These are phyloP conservation scores for Strigamia transsilvanica DNA, from an alignment of 2,888 invertebrate species.

Conservation along the genomic window DNA sequence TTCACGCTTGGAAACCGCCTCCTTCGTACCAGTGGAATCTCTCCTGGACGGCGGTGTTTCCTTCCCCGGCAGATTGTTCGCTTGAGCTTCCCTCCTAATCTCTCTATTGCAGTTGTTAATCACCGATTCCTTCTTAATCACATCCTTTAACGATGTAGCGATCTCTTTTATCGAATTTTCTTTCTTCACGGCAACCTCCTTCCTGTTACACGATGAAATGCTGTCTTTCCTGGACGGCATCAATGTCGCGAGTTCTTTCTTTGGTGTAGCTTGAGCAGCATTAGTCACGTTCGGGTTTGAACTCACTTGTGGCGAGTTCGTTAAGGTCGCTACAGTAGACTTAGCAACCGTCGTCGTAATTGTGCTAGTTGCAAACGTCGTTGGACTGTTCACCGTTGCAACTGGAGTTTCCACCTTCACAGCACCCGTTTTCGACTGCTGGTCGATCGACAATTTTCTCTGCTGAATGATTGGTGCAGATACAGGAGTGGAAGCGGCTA, in stretches of 20 bases:
- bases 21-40: conserved; percentile 38
- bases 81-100: conserved; percentile 14
- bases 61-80: neutral
- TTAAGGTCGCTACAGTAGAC: neutral
- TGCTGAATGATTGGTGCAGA: neutral
- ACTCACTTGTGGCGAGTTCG: neutral
- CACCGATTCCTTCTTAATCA: conserved; percentile 44
- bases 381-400: neutral
- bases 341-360: conserved; percentile 41
- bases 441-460: conserved; percentile 21
- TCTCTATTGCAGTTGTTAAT: conserved; percentile 54
- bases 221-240: conserved; percentile 28
- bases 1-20: conserved; percentile 55
- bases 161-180: conserved; percentile 11
- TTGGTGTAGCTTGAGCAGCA: conserved; percentile 14
- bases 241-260: conserved; percentile 6
- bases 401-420: neutral
- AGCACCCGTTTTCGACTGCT: neutral
- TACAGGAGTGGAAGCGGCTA: conserved; percentile 17
- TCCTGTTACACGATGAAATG: neutral
- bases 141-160: neutral
- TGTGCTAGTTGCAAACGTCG: neutral
- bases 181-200: conserved; percentile 50
- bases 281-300: neutral
- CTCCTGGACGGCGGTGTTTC: conserved; percentile 51